phyloP scores from a whole-genome alignment of 1,140 invertebrate species.

The Phymorhynchus buccinoides region DNA sequence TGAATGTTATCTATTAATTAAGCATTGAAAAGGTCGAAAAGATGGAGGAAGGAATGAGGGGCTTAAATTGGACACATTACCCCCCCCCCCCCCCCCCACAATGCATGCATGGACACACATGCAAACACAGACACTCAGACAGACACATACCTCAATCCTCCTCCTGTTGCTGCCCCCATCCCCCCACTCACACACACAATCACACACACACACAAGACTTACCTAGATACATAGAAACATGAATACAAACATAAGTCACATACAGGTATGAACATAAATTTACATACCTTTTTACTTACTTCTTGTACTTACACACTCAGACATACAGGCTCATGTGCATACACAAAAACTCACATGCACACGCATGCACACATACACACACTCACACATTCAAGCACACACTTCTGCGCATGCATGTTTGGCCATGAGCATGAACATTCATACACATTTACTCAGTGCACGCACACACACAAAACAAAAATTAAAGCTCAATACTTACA shows the following conservation, averaged over 20 bases:
- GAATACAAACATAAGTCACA: neutral
- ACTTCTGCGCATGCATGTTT: no score
- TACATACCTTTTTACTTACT: neutral
- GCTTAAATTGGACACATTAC: no score
- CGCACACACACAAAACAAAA: neutral
- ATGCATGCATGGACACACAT: no score
- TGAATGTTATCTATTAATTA: no score
- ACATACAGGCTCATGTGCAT: neutral
- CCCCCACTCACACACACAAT: no score
- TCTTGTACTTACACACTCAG: neutral
- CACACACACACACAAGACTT: neutral
- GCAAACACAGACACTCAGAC: no score
- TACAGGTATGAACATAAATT: neutral
- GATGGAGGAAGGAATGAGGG: no score
- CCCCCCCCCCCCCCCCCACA: no score
- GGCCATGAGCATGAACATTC: neutral
- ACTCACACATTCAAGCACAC: neutral
- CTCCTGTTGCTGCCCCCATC: no score
- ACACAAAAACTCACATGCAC: neutral
- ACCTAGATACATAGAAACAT: neutral
- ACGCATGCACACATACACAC: neutral
- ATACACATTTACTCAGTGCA: neutral
- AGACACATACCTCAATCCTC: no score
- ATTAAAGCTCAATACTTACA: no score
- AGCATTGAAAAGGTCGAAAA: no score